Evolutionary conservation across 1,140 invertebrate species (phyloP).

Genomic region (Holcopasites calliopsidis): DNA sequence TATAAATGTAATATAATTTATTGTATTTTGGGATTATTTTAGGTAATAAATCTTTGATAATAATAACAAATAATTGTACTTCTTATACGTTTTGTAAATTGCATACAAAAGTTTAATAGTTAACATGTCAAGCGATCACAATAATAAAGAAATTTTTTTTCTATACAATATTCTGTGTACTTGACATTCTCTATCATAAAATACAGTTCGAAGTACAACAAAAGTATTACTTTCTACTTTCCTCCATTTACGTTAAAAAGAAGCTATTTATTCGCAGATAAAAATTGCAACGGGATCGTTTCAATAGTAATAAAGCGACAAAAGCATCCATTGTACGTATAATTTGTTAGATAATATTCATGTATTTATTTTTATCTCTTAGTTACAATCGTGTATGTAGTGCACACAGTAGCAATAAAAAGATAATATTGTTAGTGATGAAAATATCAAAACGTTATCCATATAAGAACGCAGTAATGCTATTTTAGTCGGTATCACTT

Average conservation of each 20-base stretch:
- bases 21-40: slow-evolving; percentile 67
- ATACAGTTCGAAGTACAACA: background rate
- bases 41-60: slow-evolving; percentile 67
- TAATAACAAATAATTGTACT: slow-evolving; percentile 45
- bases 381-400: slow-evolving; percentile 68
- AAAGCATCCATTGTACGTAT: slow-evolving; percentile 57
- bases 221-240: background rate
- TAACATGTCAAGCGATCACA: slow-evolving; percentile 5
- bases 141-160: slow-evolving; percentile 6
- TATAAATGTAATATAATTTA: slow-evolving; percentile 65
- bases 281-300: slow-evolving; percentile 30
- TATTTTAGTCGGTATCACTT: slow-evolving; percentile 57
- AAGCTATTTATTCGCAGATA: slow-evolving; percentile 2
- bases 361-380: slow-evolving; percentile 70
- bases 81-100: slow-evolving; percentile 22
- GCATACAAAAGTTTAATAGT: slow-evolving; percentile 1
- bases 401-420: slow-evolving; percentile 72
- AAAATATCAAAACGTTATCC: slow-evolving; percentile 69
- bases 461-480: slow-evolving; percentile 61
- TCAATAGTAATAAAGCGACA: slow-evolving; percentile 42
- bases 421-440: slow-evolving; percentile 70
- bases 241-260: background rate
- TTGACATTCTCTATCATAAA: background rate
- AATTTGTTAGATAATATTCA: slow-evolving; percentile 70
- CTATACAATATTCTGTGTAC: background rate